These are phyloP conservation scores for Muscina levida DNA, from an alignment of 2,888 invertebrate genomes.

Conservation along the genomic window DNA sequence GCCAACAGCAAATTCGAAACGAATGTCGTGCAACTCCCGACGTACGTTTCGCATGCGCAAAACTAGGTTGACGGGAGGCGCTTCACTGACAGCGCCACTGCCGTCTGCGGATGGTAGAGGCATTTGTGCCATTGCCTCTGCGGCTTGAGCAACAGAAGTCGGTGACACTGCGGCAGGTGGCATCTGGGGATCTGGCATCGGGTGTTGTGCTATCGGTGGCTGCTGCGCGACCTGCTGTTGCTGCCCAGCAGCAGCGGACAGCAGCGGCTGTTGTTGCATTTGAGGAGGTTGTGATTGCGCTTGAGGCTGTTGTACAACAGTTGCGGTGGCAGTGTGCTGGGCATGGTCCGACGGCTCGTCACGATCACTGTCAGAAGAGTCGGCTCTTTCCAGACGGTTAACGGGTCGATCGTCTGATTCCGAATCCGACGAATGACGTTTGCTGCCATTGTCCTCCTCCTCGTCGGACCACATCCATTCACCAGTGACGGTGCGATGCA, in stretches of 20 bases:
- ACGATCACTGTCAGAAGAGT: conserved; percentile 83
- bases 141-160: conserved; percentile 48
- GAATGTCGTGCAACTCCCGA: conserved; percentile 96
- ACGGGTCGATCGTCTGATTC: conserved; percentile 83
- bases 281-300: conserved; percentile 30
- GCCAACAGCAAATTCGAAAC: conserved; percentile 96
- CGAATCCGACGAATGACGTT: conserved; percentile 80
- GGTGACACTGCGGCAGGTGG: conserved; percentile 56
- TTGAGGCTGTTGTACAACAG: conserved; percentile 63
- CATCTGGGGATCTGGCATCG: background rate
- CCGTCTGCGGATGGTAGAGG: conserved; percentile 48
- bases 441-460: conserved; percentile 87
- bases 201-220: conserved; percentile 66
- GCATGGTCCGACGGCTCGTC: conserved; percentile 80
- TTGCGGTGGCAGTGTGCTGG: conserved; percentile 75
- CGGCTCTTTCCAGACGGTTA: conserved; percentile 83
- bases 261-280: conserved; percentile 51
- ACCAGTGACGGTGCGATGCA: conserved; percentile 96
- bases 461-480: conserved; percentile 99
- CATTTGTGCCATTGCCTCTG: conserved; percentile 60
- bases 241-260: conserved; percentile 58
- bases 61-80: conserved; percentile 87
- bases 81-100: conserved; percentile 77
- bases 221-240: conserved; percentile 40
- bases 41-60: conserved; percentile 94